These are phyloP conservation scores for Gerris lacustris DNA, from an alignment of 2,888 invertebrate genomes.

Conservation along the genomic window DNA sequence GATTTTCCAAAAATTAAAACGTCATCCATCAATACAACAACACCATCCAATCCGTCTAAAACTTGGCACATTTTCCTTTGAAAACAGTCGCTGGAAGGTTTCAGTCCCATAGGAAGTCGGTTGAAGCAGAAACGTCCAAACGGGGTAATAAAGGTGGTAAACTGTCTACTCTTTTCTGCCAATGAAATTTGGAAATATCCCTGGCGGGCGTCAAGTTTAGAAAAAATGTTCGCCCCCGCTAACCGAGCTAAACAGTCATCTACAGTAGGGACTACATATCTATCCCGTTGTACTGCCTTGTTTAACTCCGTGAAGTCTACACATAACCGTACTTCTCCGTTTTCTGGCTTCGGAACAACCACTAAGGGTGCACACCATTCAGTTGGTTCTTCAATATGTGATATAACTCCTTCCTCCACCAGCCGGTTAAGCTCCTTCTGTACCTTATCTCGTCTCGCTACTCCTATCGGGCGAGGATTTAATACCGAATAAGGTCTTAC, in stretches of 20 bases:
- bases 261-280: too few relatives aligned
- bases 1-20: conserved; percentile 10
- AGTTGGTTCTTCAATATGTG: neutral
- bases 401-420: neutral
- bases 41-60: conserved; percentile 21
- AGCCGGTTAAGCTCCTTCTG: neutral
- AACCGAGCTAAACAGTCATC: neutral
- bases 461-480: neutral
- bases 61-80: conserved; percentile 20
- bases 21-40: conserved; percentile 18
- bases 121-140: conserved; percentile 28
- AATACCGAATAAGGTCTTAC: neutral
- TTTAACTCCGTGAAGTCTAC: neutral
- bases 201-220: neutral
- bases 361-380: neutral
- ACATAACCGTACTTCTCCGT: neutral
- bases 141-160: conserved; percentile 24
- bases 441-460: neutral
- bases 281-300: neutral
- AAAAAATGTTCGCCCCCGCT: neutral
- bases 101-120: conserved; percentile 28
- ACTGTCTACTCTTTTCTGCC: too few relatives aligned
- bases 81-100: conserved; percentile 22
- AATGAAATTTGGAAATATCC: too few relatives aligned
- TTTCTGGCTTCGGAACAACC: neutral